Evolutionary conservation across 2,888 invertebrate genomes (phyloP).

Genomic region (Stratiomys singularior): DNA sequence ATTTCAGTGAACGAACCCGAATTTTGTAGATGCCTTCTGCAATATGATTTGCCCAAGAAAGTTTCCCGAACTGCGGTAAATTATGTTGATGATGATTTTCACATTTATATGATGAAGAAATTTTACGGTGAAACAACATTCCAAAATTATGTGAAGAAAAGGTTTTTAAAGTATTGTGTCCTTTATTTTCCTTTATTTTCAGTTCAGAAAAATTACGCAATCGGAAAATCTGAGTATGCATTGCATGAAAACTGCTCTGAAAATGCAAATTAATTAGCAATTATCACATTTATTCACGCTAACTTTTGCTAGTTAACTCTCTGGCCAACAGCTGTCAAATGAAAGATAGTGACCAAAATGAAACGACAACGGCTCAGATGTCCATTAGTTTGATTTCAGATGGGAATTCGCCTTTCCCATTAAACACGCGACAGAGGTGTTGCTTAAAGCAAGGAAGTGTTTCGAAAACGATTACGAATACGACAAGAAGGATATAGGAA

Average conservation of each 20-base stretch:
- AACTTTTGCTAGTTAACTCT: neutral
- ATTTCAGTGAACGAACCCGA: neutral
- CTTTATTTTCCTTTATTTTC: no score
- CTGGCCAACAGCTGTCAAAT: neutral
- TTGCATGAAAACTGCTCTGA: no score
- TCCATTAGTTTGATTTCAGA: conserved; percentile 53
- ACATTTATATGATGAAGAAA: no score
- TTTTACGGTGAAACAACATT: no score
- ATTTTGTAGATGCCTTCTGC: neutral
- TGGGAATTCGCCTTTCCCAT: conserved; percentile 47
- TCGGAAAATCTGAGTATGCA: no score
- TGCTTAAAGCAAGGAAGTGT: conserved; percentile 24
- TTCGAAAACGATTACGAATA: conserved; percentile 17
- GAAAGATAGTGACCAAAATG: neutral
- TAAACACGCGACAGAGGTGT: conserved; percentile 24
- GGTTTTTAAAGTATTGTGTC: no score
- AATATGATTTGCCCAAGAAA: no score
- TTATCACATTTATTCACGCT: neutral
- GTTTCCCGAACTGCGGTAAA: no score
- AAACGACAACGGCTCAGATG: conserved; percentile 42
- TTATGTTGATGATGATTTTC: no score
- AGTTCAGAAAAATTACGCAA: no score
- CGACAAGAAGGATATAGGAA: conserved; percentile 47
- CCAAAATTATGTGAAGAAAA: no score
- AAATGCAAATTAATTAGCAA: conserved; percentile 14